Base-by-base conservation (phyloP, 2,797 vertebrate species). In the Bryconaethiops microstoma region DNA sequence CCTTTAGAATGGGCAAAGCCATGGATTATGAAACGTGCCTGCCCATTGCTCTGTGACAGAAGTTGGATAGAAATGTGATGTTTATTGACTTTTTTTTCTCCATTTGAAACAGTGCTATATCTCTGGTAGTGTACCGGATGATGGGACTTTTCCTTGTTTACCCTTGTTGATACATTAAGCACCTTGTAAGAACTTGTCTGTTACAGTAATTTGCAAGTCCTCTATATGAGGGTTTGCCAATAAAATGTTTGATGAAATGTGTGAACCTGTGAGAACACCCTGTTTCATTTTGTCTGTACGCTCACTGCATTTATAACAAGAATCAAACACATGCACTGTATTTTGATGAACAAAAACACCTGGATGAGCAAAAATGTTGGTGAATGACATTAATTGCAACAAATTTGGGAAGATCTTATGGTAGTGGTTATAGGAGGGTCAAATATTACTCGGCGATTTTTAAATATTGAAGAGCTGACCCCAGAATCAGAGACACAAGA, bases 281-380 rank as follows among this genome's bases (percentile, higher is more conserved):
- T 67, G 39, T 42, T 1, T 19, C n/a, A 21, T 68, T 68, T 68
- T 39, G n/a, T 68, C 19, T 19, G 39, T 42, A 17, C 17, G 16
- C 19, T 67, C n/a, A 23, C 67, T 48, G 42, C 10, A 8, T 16
- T 69, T 69, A 14, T 50, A 50, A 68, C 17, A 5, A 68, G 65
- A n/a, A 48, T 13, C 65, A 68, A 68, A 10, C 42, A 40, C 35
- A 25, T 25, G 10, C 42, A 23, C 67, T 25, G 67, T 21, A 69
- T 69, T 69, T 50, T 23, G 67, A 69, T 48, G 10, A 50, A 50
- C 40, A 35, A 67, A 67, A 68, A 68, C 42, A 68, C 40, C 39
- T 67, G 21, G 40, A 68, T 21, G 39, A 21, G 65, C 9, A 23
- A 23, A 2, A 69, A 50, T 23, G 21, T 69, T 14, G 42, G 68